phyloP scores from a whole-genome alignment of 2,888 invertebrate species.

The Cataglyphis albicans region DNA sequence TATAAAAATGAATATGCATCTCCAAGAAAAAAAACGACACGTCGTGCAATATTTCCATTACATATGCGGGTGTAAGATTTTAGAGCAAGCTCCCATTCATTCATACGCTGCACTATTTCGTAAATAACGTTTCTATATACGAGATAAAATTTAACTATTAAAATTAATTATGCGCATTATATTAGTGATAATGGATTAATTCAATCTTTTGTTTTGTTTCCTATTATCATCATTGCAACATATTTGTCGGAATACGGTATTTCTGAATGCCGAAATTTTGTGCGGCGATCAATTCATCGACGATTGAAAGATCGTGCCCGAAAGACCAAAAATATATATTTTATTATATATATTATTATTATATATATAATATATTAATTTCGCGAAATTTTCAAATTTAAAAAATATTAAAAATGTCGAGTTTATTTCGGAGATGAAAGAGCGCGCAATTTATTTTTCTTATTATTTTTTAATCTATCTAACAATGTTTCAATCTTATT shows the following conservation, averaged over 20 bases:
- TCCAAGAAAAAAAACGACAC: neutral
- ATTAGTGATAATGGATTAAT: neutral
- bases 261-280: slow-evolving; percentile 61
- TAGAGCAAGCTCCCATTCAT: neutral
- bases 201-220: neutral
- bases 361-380: neutral
- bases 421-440: neutral
- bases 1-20: slow-evolving; percentile 23
- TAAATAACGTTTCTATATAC: neutral
- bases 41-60: neutral
- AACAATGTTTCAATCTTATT: neutral
- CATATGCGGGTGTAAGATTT: neutral
- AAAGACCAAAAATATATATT: slow-evolving; percentile 55
- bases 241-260: neutral
- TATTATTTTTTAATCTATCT: neutral
- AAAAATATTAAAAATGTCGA: neutral
- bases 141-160: neutral
- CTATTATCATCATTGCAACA: neutral
- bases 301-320: slow-evolving; percentile 57
- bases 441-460: neutral
- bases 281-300: slow-evolving; percentile 33
- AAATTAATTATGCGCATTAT: neutral
- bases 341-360: no score
- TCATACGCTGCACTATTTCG: neutral
- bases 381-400: neutral